A percentile compares a stretch with the other conserved stretches of the same genome.
Evolutionary conservation across 2,797 vertebrate genomes (phyloP).

Genomic region (Macroramphosus scolopax): DNA sequence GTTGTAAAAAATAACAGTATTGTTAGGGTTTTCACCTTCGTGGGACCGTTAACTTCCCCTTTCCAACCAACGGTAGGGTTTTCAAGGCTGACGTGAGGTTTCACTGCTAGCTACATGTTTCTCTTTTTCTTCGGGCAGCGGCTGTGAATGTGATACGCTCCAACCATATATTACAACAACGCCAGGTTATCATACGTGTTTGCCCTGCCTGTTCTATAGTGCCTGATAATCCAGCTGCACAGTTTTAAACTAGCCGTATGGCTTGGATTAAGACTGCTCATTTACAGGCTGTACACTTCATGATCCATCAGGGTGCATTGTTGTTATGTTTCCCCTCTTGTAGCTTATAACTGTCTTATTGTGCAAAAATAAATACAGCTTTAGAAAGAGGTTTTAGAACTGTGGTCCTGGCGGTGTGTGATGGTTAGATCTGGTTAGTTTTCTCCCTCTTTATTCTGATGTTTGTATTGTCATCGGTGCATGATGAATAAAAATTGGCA

Average conservation of each 20-base stretch:
- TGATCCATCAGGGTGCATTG: constrained; percentile 5
- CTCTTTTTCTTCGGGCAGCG: constrained; percentile 36
- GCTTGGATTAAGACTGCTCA: constrained; percentile 16
- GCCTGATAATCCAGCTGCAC: constrained; percentile 14
- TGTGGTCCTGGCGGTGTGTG: too few species aligned
- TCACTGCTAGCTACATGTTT: constrained; percentile 7
- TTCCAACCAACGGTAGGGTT: constrained; percentile 25
- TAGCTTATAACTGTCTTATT: too few species aligned
- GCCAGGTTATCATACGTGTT: constrained; percentile 21
- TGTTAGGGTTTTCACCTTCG: constrained; percentile 3
- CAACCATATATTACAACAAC: constrained; percentile 25
- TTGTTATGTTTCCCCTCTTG: too few species aligned
- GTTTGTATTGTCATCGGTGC: too few species aligned
- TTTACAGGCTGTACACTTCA: constrained; percentile 1
- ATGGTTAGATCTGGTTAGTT: too few species aligned
- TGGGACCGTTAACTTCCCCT: constrained; percentile 58
- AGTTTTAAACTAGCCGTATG: constrained; percentile 2
- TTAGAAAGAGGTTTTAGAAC: too few species aligned
- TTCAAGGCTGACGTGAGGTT: constrained; percentile 4
- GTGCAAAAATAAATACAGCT: too few species aligned
- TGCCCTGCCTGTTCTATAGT: neutral
- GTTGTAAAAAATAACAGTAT: neutral
- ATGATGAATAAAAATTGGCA: too few species aligned
- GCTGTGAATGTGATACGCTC: constrained; percentile 32
- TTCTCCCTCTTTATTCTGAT: too few species aligned